A percentile compares a stretch with the other conserved stretches of the same genome.
phyloP scores from a whole-genome alignment of 2,113 vertebrate species.

The Chionodraco myersi region DNA sequence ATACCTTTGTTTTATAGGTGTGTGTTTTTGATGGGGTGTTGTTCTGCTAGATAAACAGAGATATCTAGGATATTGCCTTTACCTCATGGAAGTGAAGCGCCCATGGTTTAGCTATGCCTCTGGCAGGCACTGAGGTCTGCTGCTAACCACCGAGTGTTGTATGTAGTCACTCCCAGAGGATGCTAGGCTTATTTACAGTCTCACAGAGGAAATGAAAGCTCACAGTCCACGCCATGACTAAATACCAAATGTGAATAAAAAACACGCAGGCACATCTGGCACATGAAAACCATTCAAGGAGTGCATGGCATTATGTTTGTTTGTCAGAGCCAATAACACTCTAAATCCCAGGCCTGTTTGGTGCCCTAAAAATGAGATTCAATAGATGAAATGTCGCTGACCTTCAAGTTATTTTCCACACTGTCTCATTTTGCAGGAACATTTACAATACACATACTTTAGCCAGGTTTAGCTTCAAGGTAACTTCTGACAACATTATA shows the following conservation, averaged over 20 bases:
- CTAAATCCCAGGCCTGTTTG: conserved; percentile 32
- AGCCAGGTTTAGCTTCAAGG: background rate
- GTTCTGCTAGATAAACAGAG: conserved; percentile 43
- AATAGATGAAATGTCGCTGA: conserved; percentile 54
- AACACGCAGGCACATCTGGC: conserved; percentile 70
- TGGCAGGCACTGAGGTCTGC: conserved; percentile 58
- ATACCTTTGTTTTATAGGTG: conserved; percentile 9
- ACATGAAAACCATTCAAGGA: conserved; percentile 57
- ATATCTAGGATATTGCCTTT: conserved; percentile 60
- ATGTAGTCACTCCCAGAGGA: conserved; percentile 71
- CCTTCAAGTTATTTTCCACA: conserved; percentile 54
- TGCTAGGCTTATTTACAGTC: conserved; percentile 71
- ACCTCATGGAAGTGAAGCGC: conserved; percentile 37
- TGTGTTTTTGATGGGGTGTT: conserved; percentile 33
- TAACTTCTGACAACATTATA: background rate
- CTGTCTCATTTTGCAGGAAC: conserved; percentile 28
- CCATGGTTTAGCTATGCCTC: conserved; percentile 53
- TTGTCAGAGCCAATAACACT: conserved; percentile 58
- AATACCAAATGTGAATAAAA: conserved; percentile 70
- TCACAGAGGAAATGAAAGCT: conserved; percentile 61
- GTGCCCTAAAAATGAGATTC: conserved; percentile 49
- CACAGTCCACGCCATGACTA: conserved; percentile 65
- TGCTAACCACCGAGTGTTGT: conserved; percentile 69
- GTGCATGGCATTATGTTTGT: conserved; percentile 63
- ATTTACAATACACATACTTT: conserved; percentile 6